Base-by-base conservation (phyloP, 1,140 invertebrate genomes). In the Nasonia vitripennis region DNA sequence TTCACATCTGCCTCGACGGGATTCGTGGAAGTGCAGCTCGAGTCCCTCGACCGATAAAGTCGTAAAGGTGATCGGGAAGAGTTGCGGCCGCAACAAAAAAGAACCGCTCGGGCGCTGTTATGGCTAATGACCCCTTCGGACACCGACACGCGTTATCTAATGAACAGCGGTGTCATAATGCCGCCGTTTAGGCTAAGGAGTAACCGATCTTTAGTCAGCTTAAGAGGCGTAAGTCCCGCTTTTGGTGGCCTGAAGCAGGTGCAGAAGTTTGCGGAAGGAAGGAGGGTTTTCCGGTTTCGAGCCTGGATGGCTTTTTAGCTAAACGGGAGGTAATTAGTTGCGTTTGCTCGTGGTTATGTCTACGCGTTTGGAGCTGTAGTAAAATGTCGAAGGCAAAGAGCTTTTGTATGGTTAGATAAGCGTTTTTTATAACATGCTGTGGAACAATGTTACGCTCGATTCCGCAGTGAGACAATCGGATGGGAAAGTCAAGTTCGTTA, bases 91-190 rank as follows among this genome's bases (percentile, higher is more conserved):
- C 67, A 37, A 74, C 71, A 45, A 45, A 75, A 45, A 75, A 75
- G 20, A 75, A 31, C 31, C 0, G 68, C 27, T n/a, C 2, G 1
- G 9, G 20, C 17, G n/a, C 31, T 14, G 34, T 27, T 41, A n/a
- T 75, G 73, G 73, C 37, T 75, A 75, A 75, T 75, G 73, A 75
- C 73, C 73, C 31, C 31, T 20, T n/a, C 37, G 34, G 9, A 31
- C 68, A 34, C 4, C 68, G 27, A 12, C 68, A 31, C 45, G 75
- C 75, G 23, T 78, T 78, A 78, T 78, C 75, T 78, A 78, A 78
- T 78, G 20, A 27, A 55, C 20, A 1, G 5, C 2, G 6, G 48
- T 51, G 45, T 27, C 23, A 78, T 78, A 78, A 78, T 78, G 23
- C 41, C 23, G 0, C 20, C 17, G 55, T 17, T 51, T 51, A 51